Percentiles rank a stretch among this genome's conserved stretches.
These are phyloP conservation scores for Brachyalestes nurse DNA, from an alignment of 2,797 vertebrate genomes.

Conservation along the genomic window DNA sequence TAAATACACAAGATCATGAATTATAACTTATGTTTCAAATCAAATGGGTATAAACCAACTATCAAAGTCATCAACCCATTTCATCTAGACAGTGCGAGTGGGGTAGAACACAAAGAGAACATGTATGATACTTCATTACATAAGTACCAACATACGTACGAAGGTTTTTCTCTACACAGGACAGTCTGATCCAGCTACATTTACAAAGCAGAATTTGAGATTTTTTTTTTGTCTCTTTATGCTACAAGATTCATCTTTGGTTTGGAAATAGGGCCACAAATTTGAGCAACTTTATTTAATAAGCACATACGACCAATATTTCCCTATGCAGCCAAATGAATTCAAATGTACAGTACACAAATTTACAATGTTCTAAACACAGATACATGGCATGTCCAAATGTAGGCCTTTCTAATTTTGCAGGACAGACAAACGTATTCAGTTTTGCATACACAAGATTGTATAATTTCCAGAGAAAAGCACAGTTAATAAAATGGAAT, in stretches of 20 bases:
- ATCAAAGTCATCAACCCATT: neutral
- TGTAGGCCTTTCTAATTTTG: neutral
- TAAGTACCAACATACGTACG: no score
- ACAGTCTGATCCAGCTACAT: neutral
- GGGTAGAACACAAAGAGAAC: neutral
- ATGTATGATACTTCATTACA: neutral
- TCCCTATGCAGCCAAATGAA: neutral
- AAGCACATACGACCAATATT: neutral
- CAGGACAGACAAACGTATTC: neutral
- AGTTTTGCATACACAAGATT: neutral
- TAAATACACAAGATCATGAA: slow-evolving; percentile 4
- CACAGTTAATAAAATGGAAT: neutral
- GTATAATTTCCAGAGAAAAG: neutral
- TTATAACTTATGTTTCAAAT: neutral
- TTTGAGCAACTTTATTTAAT: neutral
- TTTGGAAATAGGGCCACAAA: neutral
- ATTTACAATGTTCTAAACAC: neutral
- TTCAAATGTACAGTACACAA: neutral
- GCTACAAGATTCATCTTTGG: slow-evolving; percentile 15
- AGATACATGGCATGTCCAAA: neutral
- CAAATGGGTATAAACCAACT: neutral
- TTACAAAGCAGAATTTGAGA: neutral
- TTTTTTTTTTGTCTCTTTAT: neutral
- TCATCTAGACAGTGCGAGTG: neutral
- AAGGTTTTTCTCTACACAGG: neutral